Evolutionary conservation across 2,888 invertebrate species (phyloP), one percentile per base, ranked within the genome.

Genomic region (Heliconius aoede): DNA sequence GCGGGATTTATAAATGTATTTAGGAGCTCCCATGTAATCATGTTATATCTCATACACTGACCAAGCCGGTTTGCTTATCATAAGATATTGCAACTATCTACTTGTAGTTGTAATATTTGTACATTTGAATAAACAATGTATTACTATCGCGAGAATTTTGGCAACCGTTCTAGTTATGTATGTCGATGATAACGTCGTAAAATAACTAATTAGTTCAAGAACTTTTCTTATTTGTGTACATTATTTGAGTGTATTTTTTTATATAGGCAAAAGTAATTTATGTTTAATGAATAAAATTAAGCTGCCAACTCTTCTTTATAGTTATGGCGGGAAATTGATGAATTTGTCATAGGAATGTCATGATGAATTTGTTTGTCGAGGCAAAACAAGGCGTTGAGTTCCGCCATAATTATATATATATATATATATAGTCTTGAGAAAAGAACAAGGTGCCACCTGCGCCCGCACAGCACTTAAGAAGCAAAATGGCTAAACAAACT

Each of bases 61-160:
- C 60, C 26, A 60, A 60, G 15, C 60, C 26, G 60, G 24, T 60
- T 60, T n/a, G 55, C 60, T 60, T 60, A 60, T 60, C 60, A 28
- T 2, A 24, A 61, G 26, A 61, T 28, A 61, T 61, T 60, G 13
- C 9, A 60, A 60, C n/a, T 11, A 36, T 11, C 28, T 61, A 9
- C 8, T 61, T 61, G 61, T 61, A 61, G 28, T 61, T 28, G 21
- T 61, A 61, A 61, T 60, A 60, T 60, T 60, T 28, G 28, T 61
- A 61, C 61, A 61, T 61, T 61, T 61, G 61, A 61, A 61, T 61
- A 61, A 61, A 61, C 61, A 61, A 28, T 61, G 13, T 61, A 28
- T 61, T 61, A 61, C 28, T 28, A 61, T 61, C 61, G 21, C 24
- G 28, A 28, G 15, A 8, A 28, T 61, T 61, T 61, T 61, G 61